Conservation (phyloP, 2,113 vertebrate species). For the Thunnus thynnus region DNA sequence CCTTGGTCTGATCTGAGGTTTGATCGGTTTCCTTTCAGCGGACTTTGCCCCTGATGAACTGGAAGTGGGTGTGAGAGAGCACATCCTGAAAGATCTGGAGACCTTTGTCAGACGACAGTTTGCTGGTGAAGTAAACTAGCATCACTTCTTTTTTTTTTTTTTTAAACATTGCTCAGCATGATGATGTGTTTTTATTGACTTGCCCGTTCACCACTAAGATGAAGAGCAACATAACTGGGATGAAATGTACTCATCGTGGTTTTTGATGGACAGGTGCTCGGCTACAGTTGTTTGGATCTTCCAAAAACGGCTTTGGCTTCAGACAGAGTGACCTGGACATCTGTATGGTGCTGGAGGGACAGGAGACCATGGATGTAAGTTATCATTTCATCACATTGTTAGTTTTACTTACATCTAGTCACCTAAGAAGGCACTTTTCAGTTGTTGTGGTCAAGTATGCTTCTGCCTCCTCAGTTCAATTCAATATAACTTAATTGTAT, state of each 20-base stretch:
- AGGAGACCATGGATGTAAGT: conserved; percentile 89
- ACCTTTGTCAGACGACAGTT: conserved; percentile 90
- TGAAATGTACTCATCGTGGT: background rate
- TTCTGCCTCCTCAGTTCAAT: background rate
- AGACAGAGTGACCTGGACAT: conserved; percentile 96
- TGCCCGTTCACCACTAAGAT: background rate
- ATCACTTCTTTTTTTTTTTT: background rate
- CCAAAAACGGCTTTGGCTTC: conserved; percentile 97
- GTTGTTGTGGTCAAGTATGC: background rate
- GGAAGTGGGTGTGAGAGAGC: conserved; percentile 90
- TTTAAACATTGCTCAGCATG: background rate
- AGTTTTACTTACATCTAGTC: background rate
- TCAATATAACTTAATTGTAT: too few relatives aligned
- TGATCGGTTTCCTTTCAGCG: conserved; percentile 36
- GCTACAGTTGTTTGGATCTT: conserved; percentile 94
- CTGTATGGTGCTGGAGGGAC: conserved; percentile 93
- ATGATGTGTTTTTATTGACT: background rate
- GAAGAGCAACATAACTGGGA: background rate
- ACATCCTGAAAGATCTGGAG: conserved; percentile 92
- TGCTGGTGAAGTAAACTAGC: conserved; percentile 83
- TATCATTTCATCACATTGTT: background rate
- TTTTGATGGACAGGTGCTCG: conserved; percentile 85
- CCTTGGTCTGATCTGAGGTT: background rate
- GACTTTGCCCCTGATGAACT: conserved; percentile 90
- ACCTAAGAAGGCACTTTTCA: background rate